These are phyloP conservation scores for Synaphobranchus kaupii DNA, from an alignment of 2,797 vertebrate species.

Conservation along the genomic window DNA sequence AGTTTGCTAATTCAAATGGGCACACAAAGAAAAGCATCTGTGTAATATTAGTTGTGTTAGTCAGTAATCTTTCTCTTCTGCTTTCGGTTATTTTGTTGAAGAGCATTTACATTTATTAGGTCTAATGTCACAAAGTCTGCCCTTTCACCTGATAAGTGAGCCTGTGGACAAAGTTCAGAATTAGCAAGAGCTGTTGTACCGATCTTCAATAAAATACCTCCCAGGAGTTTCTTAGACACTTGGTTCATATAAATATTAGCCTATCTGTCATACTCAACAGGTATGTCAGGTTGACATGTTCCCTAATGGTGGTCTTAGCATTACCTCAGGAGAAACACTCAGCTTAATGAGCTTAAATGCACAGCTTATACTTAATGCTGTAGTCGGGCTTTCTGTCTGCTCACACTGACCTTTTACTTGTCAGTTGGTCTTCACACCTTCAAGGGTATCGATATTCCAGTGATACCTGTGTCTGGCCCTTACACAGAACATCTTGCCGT, in stretches of 20 bases:
- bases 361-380: neutral
- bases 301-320: neutral
- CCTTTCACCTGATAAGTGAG: neutral
- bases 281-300: neutral
- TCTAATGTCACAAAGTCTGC: neutral
- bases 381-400: neutral
- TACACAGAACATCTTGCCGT: neutral
- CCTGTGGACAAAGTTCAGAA: neutral
- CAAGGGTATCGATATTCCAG: neutral
- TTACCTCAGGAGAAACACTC: slow-evolving; percentile 15
- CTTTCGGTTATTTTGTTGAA: neutral
- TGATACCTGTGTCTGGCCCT: neutral
- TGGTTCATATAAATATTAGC: slow-evolving; percentile 1
- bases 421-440: neutral
- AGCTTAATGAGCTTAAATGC: neutral
- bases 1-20: neutral
- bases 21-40: neutral
- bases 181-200: neutral
- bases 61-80: neutral
- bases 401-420: neutral
- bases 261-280: neutral
- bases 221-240: too few relatives aligned
- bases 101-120: neutral
- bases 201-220: neutral
- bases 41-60: too few relatives aligned